These are phyloP conservation scores for Gasteruption jaculator DNA, from an alignment of 2,888 invertebrate species.

Conservation along the genomic window DNA sequence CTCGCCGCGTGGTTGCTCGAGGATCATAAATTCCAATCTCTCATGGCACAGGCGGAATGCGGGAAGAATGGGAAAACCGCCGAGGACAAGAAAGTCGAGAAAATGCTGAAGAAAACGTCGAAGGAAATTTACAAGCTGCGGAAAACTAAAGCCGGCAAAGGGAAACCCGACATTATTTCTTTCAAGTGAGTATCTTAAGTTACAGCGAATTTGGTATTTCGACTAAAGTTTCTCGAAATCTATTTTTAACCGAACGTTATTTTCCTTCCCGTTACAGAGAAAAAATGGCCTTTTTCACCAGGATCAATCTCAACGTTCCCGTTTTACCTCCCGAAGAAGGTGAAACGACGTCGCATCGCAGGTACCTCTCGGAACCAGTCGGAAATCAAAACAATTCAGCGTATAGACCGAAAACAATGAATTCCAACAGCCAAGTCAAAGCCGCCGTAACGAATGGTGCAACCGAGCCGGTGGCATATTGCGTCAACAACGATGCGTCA, in stretches of 20 bases:
- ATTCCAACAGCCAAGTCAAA: too few species aligned
- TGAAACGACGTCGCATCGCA: conserved; percentile 30
- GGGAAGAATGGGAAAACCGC: conserved; percentile 56
- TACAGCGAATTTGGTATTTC: too few species aligned
- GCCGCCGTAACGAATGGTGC: too few species aligned
- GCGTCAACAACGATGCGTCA: too few species aligned
- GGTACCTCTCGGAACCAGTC: conserved; percentile 40
- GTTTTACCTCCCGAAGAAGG: conserved; percentile 64
- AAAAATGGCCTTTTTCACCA: conserved; percentile 95
- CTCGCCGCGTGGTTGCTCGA: conserved; percentile 83
- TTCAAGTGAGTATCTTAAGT: conserved; percentile 78
- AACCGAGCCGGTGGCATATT: too few species aligned
- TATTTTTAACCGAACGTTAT: background rate
- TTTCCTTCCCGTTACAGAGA: conserved; percentile 63
- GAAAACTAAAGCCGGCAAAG: conserved; percentile 80
- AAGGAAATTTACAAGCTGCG: conserved; percentile 88
- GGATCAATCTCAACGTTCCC: conserved; percentile 72
- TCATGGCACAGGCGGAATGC: conserved; percentile 60
- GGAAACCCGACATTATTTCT: conserved; percentile 86
- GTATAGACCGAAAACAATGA: too few species aligned
- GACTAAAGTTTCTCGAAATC: too few species aligned
- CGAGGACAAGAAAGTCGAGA: conserved; percentile 69
- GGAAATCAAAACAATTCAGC: too few species aligned
- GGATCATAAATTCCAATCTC: conserved; percentile 78
- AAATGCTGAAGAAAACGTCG: conserved; percentile 81